phyloP scores from a whole-genome alignment of 2,888 invertebrate genomes.

The Idaea dimidiata region DNA sequence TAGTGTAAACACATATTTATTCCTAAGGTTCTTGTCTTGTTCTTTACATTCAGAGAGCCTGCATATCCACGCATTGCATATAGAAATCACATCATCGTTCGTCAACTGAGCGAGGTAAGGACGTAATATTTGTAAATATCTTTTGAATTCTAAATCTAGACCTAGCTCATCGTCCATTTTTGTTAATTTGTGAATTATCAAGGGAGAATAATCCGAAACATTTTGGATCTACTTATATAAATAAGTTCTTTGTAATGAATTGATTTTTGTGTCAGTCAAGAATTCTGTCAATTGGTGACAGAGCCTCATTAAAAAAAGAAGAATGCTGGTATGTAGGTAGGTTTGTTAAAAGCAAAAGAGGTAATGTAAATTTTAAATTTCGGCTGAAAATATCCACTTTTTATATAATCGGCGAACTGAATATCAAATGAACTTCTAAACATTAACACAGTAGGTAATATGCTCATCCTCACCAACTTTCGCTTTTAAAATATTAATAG shows the following conservation, averaged over 20 bases:
- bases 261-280: neutral
- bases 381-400: no score
- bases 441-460: no score
- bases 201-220: neutral
- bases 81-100: slow-evolving; percentile 49
- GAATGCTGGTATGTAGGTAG: neutral
- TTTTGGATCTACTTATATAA: neutral
- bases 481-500: no score
- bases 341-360: neutral
- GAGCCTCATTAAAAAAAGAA: neutral
- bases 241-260: no score
- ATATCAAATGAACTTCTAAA: no score
- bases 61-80: slow-evolving; percentile 68
- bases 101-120: slow-evolving; percentile 57
- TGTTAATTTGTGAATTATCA: neutral
- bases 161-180: slow-evolving; percentile 51
- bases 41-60: slow-evolving; percentile 51
- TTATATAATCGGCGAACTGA: no score
- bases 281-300: no score
- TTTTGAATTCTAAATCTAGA: slow-evolving; percentile 62
- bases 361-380: no score
- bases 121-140: slow-evolving; percentile 61
- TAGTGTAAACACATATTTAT: slow-evolving; percentile 61
- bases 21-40: slow-evolving; percentile 55
- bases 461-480: no score